Conservation (phyloP, 2,888 invertebrate species). For the Patella depressa region DNA sequence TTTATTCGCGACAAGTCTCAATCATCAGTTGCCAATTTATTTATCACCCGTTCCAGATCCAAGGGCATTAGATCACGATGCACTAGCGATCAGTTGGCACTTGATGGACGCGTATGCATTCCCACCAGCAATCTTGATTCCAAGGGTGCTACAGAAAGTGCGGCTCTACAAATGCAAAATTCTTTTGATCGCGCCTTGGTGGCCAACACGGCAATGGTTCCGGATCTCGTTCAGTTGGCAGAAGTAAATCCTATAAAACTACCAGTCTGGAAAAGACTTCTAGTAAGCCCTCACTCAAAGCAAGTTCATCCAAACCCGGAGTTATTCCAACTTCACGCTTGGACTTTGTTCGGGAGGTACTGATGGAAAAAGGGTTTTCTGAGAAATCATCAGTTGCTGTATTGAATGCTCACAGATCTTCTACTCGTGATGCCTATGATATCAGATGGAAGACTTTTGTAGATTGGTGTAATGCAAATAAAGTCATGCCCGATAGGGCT, state of each 20-base stretch:
- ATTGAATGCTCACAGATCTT: conserved; percentile 2
- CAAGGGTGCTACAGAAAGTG: conserved; percentile 1
- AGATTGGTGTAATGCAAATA: neutral
- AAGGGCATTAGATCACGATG: neutral
- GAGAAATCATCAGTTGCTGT: conserved; percentile 10
- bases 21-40: conserved; percentile 2
- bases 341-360: conserved; percentile 3
- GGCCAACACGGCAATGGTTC: no score
- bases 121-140: conserved; percentile 7
- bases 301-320: neutral
- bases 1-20: conserved; percentile 7
- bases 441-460: neutral
- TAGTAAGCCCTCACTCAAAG: conserved; percentile 5
- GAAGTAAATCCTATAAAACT: conserved; percentile 1
- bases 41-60: neutral
- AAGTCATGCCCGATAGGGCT: neutral
- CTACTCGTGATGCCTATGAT: conserved; percentile 1
- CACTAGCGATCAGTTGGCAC: neutral
- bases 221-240: neutral
- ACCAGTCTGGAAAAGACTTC: conserved; percentile 8
- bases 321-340: neutral
- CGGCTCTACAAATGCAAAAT: no score
- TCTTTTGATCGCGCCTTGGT: no score
- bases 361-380: neutral
- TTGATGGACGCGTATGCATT: neutral